Evolutionary conservation across 2,888 invertebrate genomes (phyloP).

Genomic region (Cryptops parisi): DNA sequence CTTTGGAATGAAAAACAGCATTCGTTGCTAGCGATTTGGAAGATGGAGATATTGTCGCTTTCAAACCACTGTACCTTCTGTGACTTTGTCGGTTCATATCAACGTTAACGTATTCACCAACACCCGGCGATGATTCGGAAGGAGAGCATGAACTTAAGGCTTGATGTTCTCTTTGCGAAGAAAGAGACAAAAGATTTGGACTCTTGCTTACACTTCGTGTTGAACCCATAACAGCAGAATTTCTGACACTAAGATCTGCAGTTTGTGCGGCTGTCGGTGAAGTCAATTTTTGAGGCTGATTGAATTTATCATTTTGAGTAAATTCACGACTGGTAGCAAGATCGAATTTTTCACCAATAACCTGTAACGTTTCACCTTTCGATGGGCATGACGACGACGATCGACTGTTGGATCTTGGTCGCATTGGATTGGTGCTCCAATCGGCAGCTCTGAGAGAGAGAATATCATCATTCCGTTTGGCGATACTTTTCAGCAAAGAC

Average conservation of each 20-base stretch:
- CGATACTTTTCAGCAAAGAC: neutral
- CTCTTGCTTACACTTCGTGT: neutral
- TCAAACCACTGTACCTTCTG: neutral
- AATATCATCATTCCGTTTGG: neutral
- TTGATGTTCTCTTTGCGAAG: neutral
- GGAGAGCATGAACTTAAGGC: too few relatives aligned
- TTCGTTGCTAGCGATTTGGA: neutral
- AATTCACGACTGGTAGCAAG: neutral
- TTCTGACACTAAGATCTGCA: neutral
- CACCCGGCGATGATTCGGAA: neutral
- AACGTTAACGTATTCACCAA: constrained; percentile 17
- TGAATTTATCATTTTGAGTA: neutral
- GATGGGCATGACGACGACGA: neutral
- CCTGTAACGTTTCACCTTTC: constrained; percentile 14
- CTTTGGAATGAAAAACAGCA: neutral
- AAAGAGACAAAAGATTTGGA: neutral
- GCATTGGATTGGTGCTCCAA: neutral
- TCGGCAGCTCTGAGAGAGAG: neutral
- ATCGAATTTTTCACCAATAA: constrained; percentile 14
- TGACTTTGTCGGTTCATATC: constrained; percentile 7
- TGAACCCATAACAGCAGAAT: neutral
- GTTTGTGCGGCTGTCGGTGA: neutral
- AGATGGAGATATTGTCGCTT: neutral
- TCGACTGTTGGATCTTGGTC: neutral
- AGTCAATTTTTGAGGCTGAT: neutral